Evolutionary conservation across 2,888 invertebrate genomes (phyloP).

Genomic region (Mesodorylaimus sp.): DNA sequence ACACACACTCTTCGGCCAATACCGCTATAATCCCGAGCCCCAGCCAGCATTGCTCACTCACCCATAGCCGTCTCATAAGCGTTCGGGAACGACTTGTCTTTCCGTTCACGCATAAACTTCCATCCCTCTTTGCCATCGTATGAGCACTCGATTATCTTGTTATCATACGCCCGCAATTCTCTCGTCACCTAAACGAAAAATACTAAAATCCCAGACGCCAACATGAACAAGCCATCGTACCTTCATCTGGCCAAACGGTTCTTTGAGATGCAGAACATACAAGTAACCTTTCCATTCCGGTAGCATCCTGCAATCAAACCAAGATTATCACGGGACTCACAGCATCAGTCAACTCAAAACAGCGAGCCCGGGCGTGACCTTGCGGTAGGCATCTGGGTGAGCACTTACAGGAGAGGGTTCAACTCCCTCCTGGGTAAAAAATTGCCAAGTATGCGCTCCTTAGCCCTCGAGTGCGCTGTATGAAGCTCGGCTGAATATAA

Average conservation of each 20-base stretch:
- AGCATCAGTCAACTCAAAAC: too few species aligned
- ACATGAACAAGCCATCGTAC: slow-evolving; percentile 27
- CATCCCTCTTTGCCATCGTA: slow-evolving; percentile 51
- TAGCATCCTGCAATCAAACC: slow-evolving; percentile 28
- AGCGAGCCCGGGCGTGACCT: too few species aligned
- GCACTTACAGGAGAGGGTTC: too few species aligned
- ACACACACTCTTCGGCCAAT: too few species aligned
- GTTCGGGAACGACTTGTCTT: slow-evolving; percentile 90
- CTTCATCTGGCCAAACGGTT: slow-evolving; percentile 53
- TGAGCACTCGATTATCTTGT: slow-evolving; percentile 89
- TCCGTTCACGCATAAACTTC: slow-evolving; percentile 83
- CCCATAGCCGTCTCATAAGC: slow-evolving; percentile 61
- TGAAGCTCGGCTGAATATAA: too few species aligned
- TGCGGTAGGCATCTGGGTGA: too few species aligned
- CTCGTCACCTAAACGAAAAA: slow-evolving; percentile 41
- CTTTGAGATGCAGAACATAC: slow-evolving; percentile 33
- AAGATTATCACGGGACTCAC: too few species aligned
- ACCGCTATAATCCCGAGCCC: too few species aligned
- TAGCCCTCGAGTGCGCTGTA: too few species aligned
- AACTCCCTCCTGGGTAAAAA: too few species aligned
- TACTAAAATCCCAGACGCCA: not conserved
- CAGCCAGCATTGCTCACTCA: too few species aligned
- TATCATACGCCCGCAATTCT: slow-evolving; percentile 55
- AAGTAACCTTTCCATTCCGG: slow-evolving; percentile 28
- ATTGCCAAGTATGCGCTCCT: too few species aligned